Percentiles rank a stretch among this genome's conserved stretches.
Evolutionary conservation across 2,797 vertebrate genomes (phyloP).

Genomic region (Poecilia picta): DNA sequence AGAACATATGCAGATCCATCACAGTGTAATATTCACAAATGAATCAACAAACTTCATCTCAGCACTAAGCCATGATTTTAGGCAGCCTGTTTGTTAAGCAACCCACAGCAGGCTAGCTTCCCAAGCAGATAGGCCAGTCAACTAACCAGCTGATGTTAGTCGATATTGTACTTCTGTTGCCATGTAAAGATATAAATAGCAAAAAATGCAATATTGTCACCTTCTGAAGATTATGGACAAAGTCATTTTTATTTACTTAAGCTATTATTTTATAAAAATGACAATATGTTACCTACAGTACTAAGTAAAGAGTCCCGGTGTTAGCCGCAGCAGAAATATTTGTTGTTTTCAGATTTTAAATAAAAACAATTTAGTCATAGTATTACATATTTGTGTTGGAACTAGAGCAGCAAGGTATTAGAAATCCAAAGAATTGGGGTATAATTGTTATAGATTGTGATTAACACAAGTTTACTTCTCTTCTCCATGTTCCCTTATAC

Average conservation of each 20-base stretch:
- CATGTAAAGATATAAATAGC: neutral
- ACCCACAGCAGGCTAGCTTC: neutral
- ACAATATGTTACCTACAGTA: no score
- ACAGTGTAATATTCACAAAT: constrained; percentile 10
- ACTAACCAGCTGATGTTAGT: neutral
- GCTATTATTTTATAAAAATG: no score
- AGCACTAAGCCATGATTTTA: neutral
- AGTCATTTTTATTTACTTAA: no score
- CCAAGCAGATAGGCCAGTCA: neutral
- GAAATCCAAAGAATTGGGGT: neutral
- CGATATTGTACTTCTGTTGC: neutral
- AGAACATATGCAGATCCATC: constrained; percentile 16
- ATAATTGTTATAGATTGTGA: neutral
- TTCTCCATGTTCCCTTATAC: neutral
- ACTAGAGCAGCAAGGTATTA: neutral
- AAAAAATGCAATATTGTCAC: neutral
- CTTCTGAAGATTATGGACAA: no score
- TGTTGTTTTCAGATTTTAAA: neutral
- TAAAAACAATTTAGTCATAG: neutral
- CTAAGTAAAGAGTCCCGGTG: no score
- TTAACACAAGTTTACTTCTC: neutral
- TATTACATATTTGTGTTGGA: neutral
- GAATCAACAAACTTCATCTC: constrained; percentile 2
- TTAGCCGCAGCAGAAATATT: neutral
- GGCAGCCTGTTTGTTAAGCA: neutral